Percentiles rank a stretch among this genome's conserved stretches.
These are phyloP conservation scores for Cricetomys ansorgei DNA, from an alignment of 2,113 vertebrate genomes.

Conservation along the genomic window DNA sequence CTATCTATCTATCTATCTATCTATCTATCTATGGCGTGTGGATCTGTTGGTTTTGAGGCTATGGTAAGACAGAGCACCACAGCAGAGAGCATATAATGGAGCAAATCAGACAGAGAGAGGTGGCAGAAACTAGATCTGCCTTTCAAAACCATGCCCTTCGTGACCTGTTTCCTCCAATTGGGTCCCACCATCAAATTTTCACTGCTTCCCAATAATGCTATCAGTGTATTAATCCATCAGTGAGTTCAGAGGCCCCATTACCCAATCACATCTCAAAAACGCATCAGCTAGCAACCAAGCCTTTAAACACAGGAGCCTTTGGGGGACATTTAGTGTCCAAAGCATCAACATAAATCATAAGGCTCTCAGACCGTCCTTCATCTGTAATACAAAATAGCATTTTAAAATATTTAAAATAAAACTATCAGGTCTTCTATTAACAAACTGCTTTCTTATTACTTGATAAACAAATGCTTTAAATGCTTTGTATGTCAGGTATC, in stretches of 20 bases:
- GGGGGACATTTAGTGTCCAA: background rate
- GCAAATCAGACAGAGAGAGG: background rate
- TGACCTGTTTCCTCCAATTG: background rate
- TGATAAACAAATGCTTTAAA: constrained; percentile 32
- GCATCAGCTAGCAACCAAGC: background rate
- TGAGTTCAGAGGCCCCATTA: background rate
- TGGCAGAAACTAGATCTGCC: background rate
- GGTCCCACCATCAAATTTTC: background rate
- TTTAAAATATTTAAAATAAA: constrained; percentile 54
- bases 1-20: too few relatives aligned
- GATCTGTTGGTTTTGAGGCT: background rate
- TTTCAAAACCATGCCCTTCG: background rate
- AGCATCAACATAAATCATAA: constrained; percentile 20
- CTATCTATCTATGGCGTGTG: too few relatives aligned
- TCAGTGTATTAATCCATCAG: background rate
- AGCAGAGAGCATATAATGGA: background rate
- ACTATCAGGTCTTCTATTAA: constrained; percentile 27
- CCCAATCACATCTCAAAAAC: background rate
- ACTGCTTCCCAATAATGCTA: background rate
- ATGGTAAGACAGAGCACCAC: background rate
- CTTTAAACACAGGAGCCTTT: background rate
- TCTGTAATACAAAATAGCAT: constrained; percentile 29
- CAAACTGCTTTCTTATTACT: constrained; percentile 52
- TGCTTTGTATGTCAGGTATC: background rate
- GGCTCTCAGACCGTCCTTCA: background rate